Conservation (phyloP, 2,888 invertebrate genomes). For the Cephus pulcher region DNA sequence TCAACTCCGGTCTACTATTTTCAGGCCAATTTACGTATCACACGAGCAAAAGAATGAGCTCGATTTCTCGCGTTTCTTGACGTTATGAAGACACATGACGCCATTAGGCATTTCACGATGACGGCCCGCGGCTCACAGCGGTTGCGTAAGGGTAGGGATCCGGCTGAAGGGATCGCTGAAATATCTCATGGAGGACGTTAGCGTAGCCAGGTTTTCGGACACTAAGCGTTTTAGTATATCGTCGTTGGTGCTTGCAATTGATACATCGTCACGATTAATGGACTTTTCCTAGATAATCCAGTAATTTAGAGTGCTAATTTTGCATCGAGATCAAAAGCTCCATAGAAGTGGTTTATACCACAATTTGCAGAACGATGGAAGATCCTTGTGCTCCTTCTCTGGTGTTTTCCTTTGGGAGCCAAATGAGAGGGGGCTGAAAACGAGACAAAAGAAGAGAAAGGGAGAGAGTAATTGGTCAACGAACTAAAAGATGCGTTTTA, state of each 20-base stretch:
- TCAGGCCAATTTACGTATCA: constrained; percentile 52
- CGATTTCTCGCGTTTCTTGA: constrained; percentile 34
- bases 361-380: not conserved
- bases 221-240: not conserved
- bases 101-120: constrained; percentile 19
- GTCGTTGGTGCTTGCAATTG: constrained; percentile 26
- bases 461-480: not conserved
- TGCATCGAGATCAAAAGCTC: not conserved
- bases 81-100: constrained; percentile 39
- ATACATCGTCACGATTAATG: constrained; percentile 35
- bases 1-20: constrained; percentile 41
- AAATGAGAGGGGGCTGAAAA: not conserved
- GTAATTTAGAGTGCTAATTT: not conserved
- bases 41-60: constrained; percentile 38
- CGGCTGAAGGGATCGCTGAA: constrained; percentile 1
- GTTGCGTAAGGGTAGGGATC: constrained; percentile 1
- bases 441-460: not conserved
- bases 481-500: not conserved
- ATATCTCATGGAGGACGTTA: not conserved
- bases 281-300: not conserved
- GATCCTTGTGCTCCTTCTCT: not conserved
- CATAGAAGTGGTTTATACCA: not conserved
- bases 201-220: not conserved
- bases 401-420: not conserved
- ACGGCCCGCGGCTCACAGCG: not conserved